phyloP scores from a whole-genome alignment of 2,113 vertebrate genomes.

The Ariopsis seemanni region DNA sequence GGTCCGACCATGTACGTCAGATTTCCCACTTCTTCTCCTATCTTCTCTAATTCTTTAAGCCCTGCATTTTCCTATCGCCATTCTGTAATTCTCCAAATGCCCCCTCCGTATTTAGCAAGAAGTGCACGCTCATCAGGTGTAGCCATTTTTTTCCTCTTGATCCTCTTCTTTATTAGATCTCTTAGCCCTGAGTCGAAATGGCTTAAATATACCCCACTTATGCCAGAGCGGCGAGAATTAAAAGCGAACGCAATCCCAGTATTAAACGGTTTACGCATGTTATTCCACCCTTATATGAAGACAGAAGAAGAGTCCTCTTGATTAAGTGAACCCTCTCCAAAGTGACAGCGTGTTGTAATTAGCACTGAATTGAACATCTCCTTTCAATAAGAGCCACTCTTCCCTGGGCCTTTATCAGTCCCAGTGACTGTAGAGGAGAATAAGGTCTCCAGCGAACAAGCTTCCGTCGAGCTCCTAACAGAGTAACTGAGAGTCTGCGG shows the following conservation, averaged over 20 bases:
- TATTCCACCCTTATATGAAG: constrained; percentile 74
- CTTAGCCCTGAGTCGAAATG: constrained; percentile 66
- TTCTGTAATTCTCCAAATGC: constrained; percentile 65
- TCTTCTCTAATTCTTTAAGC: constrained; percentile 69
- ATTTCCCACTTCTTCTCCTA: constrained; percentile 60
- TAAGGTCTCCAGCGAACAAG: constrained; percentile 73
- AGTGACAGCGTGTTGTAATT: constrained; percentile 78
- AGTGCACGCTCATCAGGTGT: constrained; percentile 75
- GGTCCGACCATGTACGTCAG: constrained; percentile 60
- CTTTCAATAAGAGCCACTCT: constrained; percentile 79
- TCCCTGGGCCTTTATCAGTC: constrained; percentile 78
- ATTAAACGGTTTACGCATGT: constrained; percentile 81
- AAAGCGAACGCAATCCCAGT: constrained; percentile 72
- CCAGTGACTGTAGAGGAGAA: constrained; percentile 68
- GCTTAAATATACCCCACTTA: constrained; percentile 77
- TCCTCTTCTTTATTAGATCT: constrained; percentile 76
- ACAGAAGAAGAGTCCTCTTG: constrained; percentile 70
- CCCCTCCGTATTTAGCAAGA: constrained; percentile 59
- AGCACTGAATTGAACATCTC: constrained; percentile 71
- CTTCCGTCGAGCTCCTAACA: constrained; percentile 72
- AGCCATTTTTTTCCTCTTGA: constrained; percentile 64
- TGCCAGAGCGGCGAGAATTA: constrained; percentile 71
- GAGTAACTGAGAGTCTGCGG: constrained; percentile 76
- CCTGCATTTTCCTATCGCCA: constrained; percentile 60
- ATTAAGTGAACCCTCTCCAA: constrained; percentile 82